phyloP scores from a whole-genome alignment of 2,797 vertebrate species.

The Potorous gilbertii region DNA sequence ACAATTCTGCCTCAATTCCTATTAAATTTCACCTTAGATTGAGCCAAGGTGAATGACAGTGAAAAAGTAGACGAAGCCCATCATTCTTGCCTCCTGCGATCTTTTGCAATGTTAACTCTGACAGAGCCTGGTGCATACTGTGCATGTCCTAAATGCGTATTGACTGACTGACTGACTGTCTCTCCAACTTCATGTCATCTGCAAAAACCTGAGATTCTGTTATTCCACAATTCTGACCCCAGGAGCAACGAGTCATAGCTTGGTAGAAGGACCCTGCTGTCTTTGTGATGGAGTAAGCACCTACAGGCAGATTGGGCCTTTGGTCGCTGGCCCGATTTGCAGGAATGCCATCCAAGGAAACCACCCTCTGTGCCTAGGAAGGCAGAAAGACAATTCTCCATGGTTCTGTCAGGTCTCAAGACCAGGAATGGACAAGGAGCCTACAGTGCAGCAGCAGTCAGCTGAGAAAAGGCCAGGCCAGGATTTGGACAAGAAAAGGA shows the following conservation, averaged over 20 bases:
- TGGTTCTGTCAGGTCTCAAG: neutral
- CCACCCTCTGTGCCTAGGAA: neutral
- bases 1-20: neutral
- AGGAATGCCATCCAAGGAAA: neutral
- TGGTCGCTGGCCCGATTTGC: neutral
- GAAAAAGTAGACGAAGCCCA: neutral
- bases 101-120: neutral
- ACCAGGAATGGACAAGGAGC: neutral
- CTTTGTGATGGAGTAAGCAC: accelerated
- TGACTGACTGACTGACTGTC: neutral
- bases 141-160: neutral
- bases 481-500: neutral
- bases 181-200: neutral
- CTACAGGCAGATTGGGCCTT: neutral
- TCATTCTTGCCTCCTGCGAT: neutral
- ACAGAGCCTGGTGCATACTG: neutral
- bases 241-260: neutral
- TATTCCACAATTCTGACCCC: neutral
- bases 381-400: neutral
- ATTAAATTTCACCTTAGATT: neutral
- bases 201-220: neutral
- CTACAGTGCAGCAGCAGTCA: neutral
- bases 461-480: neutral
- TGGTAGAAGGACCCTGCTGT: neutral
- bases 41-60: neutral